Evolutionary conservation across 2,797 vertebrate species (phyloP), one percentile per base, ranked within the genome.

Genomic region (Spheniscus humboldti): DNA sequence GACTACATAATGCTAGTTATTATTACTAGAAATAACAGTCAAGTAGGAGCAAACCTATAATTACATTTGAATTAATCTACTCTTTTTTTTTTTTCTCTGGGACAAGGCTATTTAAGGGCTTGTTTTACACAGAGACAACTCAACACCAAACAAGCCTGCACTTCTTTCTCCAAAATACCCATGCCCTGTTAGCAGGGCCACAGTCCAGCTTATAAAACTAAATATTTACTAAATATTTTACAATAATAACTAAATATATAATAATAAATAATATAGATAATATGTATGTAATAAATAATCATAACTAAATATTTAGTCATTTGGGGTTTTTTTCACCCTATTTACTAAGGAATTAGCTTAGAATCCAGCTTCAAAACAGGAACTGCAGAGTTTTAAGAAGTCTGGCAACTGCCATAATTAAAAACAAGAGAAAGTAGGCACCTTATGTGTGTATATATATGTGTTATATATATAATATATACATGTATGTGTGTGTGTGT

Each of bases 401-500:
- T 75, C 22, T 63, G 57, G 30, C 12, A 75, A 37, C 13, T 3
- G 4, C 14, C 72, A 11, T 47, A 52, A 45, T 64, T 43, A 30
- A 18, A 17, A 9, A 20, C 25, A 56, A 60, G 18, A 59, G 6
- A 59, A 45, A 47, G 7, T 35, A 74, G 23, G 13, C 15, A 66
- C 6, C 7, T 56, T 45, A 12, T 64, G 4, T 57, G 4, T 16
- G 4, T 17, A 9, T 33, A 19, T 18, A 14, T 41, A 41, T 41
- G 41, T 56, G 5, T 52, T n/a, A 28, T 45, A 45, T 37, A n/a
- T 19, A 19, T 14, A 33, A 45, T 37, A 57, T 18, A 74, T 23
- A 13, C 5, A 17, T 14, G 4, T 60, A 11, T 3, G 0, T 3
- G 2, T 27, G 3, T 60, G 3, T 45, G 1, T 45, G 3, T 27